These are phyloP conservation scores for Ochotona princeps DNA, from an alignment of 2,113 vertebrate genomes.

Conservation along the genomic window DNA sequence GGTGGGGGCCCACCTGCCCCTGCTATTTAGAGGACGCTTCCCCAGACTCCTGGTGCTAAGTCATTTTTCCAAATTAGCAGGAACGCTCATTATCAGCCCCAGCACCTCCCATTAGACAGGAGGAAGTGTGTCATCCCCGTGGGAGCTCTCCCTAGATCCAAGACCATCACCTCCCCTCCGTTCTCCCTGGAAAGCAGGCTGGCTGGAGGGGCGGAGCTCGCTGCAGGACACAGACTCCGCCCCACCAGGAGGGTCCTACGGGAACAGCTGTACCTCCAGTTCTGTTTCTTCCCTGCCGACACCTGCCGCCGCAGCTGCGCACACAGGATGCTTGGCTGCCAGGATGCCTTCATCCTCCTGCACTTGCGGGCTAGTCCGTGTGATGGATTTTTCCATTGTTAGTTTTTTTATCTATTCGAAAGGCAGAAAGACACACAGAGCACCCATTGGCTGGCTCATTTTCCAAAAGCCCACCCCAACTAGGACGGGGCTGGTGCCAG, in stretches of 20 bases:
- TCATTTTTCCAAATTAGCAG: constrained; percentile 70
- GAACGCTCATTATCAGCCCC: constrained; percentile 70
- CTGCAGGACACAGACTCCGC: not conserved
- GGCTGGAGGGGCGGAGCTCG: not conserved
- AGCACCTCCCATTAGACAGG: constrained; percentile 48
- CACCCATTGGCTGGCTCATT: too few species aligned
- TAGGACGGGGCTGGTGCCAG: too few species aligned
- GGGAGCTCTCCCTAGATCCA: not conserved
- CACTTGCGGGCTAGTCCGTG: not conserved
- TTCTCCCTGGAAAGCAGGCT: not conserved
- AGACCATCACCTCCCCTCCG: not conserved
- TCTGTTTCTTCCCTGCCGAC: not conserved
- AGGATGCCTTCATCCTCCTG: not conserved
- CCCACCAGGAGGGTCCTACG: not conserved
- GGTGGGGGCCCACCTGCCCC: not conserved
- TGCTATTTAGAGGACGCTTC: constrained; percentile 41
- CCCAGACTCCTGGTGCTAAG: constrained; percentile 64
- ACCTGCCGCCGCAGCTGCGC: fast-evolving
- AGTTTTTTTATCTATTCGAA: too few species aligned
- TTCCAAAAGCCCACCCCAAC: too few species aligned
- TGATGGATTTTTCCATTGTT: not conserved
- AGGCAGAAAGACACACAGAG: too few species aligned
- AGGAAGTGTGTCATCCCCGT: constrained; percentile 65
- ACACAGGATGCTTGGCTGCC: not conserved
- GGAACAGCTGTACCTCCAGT: not conserved